Conservation (phyloP, 2,113 vertebrate genomes). For the Cryptomyrus ogoouensis region DNA sequence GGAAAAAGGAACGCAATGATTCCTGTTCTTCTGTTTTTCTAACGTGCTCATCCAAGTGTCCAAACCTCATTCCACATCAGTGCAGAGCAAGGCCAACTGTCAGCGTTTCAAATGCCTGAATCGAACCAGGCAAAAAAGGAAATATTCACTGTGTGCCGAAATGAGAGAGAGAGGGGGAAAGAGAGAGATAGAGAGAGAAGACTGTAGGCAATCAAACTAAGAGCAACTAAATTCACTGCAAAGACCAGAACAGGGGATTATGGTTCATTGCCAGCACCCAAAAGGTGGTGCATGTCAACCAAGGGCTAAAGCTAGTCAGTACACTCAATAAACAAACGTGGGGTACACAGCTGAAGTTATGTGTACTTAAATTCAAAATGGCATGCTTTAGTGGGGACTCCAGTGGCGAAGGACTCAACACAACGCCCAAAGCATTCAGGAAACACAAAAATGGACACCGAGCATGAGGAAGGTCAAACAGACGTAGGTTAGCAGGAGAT, state of each 20-base stretch:
- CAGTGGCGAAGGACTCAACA: not conserved
- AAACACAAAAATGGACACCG: not conserved
- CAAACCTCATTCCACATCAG: constrained; percentile 18
- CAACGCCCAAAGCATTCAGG: not conserved
- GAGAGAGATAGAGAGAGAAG: not conserved
- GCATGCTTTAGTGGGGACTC: not conserved
- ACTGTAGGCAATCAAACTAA: not conserved
- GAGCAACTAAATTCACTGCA: not conserved
- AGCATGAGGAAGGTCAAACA: not conserved
- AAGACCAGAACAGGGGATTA: not conserved
- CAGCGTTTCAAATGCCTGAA: constrained; percentile 15
- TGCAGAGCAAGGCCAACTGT: constrained; percentile 19
- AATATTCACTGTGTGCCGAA: not conserved
- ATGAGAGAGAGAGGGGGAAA: not conserved
- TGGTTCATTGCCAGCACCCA: not conserved
- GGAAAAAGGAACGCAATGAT: not conserved
- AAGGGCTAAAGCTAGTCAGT: no score
- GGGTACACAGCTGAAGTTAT: not conserved
- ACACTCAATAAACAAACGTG: not conserved
- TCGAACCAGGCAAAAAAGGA: not conserved
- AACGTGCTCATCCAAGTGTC: not conserved
- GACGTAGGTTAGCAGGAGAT: not conserved
- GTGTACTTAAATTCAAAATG: not conserved
- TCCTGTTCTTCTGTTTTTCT: not conserved
- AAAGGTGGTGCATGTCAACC: not conserved